Base-by-base conservation (phyloP, 2,888 invertebrate genomes). In the Morpho deidamia region DNA sequence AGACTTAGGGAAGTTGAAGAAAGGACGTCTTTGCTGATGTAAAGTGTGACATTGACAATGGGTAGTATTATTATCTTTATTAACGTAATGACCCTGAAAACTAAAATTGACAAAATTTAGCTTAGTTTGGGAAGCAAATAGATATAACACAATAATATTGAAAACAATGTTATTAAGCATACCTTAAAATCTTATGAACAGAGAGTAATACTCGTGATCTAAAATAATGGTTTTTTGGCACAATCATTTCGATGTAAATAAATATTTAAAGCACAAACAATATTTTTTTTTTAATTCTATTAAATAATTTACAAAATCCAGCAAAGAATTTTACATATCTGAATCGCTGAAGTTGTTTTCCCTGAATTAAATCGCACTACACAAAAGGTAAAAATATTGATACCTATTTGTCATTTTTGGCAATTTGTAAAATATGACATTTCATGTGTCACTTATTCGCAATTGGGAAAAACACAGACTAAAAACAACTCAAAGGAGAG, bases 71-170 rank as follows among this genome's bases (percentile, higher is more conserved):
- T 45, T 62, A 57, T 66, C 62, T 76, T 77, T 86, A 88, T 87
- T 88, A 87, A 76, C 71, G 82, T 81, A 83, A 80, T 83, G 86
- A 84, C 89, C 89, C 87, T 89, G 89, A 86, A 89, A 85, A 74
- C 89, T 88, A 47, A 45, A 50, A 44, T 42, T 23, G 14, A 11
- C 33, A 42, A 39, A 32, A 39, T 32, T 11, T 7, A 38, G 23
- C 5, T 23, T 23, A 38, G 23, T 23, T 23, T 23, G 23, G 23
- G 23, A 23, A 23, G 4, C 23, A 23, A 23, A 23, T 5, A 23
- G 5, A 23, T 23, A 23, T 23, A 23, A 5, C 4, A 23, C 23
- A 23, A 23, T 23, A 23, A 23, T 23, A 23, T 23, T 23, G 5
- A 23, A 23, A 23, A 23, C 23, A 32, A 9, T 1, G 33, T 40